Conservation (phyloP, 2,113 vertebrate species). For the Lepus europaeus region DNA sequence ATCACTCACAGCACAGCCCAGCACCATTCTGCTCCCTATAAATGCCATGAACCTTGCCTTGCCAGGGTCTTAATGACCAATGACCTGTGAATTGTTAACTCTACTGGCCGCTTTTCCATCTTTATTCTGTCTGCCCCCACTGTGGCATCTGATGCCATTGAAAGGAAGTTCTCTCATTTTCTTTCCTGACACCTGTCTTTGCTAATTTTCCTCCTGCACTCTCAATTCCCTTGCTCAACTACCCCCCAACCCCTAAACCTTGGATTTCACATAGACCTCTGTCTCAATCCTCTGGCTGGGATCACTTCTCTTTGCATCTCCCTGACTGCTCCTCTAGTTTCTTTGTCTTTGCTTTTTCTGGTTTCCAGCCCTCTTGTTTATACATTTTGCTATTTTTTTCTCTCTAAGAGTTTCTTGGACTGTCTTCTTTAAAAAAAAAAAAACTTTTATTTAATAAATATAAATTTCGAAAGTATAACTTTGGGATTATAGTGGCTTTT, state of each 20-base stretch:
- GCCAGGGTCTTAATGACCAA: neutral
- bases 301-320: neutral
- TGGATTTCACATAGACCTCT: neutral
- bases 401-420: neutral
- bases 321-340: neutral
- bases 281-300: rapidly evolving
- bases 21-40: neutral
- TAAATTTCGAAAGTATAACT: no score
- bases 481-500: no score
- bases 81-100: neutral
- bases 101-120: neutral
- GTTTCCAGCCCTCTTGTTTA: neutral
- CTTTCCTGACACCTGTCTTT: neutral
- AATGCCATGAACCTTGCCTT: neutral
- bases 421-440: neutral
- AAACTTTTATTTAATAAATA: no score
- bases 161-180: neutral
- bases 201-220: neutral
- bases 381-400: neutral
- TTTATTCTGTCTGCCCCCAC: neutral
- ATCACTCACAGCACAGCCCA: neutral
- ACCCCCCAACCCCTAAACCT: no score
- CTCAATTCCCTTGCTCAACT: neutral
- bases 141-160: neutral
- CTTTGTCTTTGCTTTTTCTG: neutral